Conservation (phyloP, 2,888 invertebrate species). For the Meandrusa payeni region DNA sequence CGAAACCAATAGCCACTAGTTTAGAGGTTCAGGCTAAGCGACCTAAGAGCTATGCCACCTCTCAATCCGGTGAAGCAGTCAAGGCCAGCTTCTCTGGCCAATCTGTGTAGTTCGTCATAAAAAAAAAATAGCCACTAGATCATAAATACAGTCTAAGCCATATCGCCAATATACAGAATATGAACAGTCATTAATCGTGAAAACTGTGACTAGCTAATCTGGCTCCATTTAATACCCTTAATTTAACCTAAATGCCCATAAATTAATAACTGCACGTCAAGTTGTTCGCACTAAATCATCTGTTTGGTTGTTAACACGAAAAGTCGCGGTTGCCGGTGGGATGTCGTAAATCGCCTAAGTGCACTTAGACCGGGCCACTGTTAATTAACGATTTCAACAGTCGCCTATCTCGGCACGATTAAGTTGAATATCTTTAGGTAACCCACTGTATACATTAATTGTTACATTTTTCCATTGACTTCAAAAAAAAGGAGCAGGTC, state of each 20-base stretch:
- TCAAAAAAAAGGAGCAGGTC: no score
- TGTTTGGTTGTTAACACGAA: conserved; percentile 20
- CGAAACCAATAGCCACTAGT: no score
- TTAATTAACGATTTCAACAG: conserved; percentile 51
- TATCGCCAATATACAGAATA: no score
- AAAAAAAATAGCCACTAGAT: no score
- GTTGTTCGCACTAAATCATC: conserved; percentile 14
- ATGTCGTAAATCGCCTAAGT: conserved; percentile 39
- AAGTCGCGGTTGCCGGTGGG: conserved; percentile 6
- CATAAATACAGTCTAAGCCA: no score
- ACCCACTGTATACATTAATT: background rate
- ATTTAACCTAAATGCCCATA: conserved; percentile 10
- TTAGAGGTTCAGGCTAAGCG: no score
- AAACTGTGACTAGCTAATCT: conserved; percentile 6
- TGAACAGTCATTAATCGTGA: background rate
- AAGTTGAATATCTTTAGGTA: conserved; percentile 29
- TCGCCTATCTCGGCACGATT: conserved; percentile 30
- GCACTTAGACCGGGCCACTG: conserved; percentile 36
- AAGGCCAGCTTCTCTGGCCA: no score
- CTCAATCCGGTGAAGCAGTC: no score
- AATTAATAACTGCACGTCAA: conserved; percentile 19
- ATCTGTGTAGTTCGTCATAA: no score
- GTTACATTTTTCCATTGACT: no score
- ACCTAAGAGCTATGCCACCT: no score
- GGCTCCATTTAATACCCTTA: conserved; percentile 7